Evolutionary conservation across 2,797 vertebrate genomes (phyloP), one percentile per base, ranked within the genome.

Genomic region (Heliangelus exortis): DNA sequence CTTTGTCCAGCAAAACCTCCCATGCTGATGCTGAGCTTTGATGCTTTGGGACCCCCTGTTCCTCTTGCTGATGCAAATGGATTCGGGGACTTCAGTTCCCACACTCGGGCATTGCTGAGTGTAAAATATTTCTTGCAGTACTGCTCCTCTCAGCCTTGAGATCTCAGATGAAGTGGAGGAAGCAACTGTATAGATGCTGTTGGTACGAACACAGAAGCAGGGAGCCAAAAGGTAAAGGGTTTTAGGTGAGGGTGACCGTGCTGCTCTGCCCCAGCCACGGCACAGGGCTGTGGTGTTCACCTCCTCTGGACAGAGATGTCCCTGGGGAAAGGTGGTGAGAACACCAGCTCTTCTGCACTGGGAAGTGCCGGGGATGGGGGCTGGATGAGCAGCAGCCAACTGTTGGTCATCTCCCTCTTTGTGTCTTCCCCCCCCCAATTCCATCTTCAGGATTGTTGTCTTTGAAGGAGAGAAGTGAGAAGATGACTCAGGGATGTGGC

Each of bases 101-200:
- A 1, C 2, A 3, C 1, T 18, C 16, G 3, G 2, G 3, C 20
- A 9, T 34, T 8, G 31, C 50, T 54, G 13, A 41, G 1, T 20
- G 51, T 53, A 21, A 65, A 84, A 53, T 54, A 6, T 67, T 90
- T 58, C 16, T 96, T 97, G 95, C 97, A 99, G 99, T 97, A 97
- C 97, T 94, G 99, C 99, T 92, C 99, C 99, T 82, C 99, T 98
- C 74, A 98, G 99, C 91, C 99, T 99, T 97, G 99, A 99, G 95
- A 99, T 99, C 97, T 99, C 99, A 74, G 98, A 99, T 75, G 99
- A 99, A 98, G 99, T 99, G 99, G 98, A 99, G 79, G 99, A 99
- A 98, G 99, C 99, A n/a, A 99, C 98, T 0, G 97, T 99, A 67
- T 99, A 99, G 99, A 99, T 98, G 98, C 99, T 94, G 98, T 99